Conservation (phyloP, 2,113 vertebrate genomes). For the Equus przewalskii region DNA sequence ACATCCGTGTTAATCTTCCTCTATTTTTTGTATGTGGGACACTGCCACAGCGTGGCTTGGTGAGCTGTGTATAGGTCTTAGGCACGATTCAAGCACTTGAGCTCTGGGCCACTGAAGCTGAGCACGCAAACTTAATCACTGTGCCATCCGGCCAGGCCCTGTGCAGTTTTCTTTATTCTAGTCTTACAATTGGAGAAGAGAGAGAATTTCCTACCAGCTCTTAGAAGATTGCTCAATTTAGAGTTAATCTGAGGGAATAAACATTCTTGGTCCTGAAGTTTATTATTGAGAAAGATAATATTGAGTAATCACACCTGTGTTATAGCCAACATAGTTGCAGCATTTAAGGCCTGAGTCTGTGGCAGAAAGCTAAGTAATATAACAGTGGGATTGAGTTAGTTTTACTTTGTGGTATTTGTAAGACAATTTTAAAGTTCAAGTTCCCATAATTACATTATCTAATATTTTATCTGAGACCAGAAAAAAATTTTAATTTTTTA, state of each 20-base stretch:
- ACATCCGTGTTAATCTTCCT: no score
- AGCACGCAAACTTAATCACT: no score
- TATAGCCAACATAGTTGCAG: background rate
- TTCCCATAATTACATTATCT: conserved; percentile 33
- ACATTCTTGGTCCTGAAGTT: conserved; percentile 57
- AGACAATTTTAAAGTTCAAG: conserved; percentile 27
- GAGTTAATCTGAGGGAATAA: conserved; percentile 58
- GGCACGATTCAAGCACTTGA: no score
- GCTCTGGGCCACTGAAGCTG: no score
- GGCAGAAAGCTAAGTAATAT: conserved; percentile 36
- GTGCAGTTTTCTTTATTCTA: background rate
- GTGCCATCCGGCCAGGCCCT: no score
- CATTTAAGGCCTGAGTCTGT: conserved; percentile 11
- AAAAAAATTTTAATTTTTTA: background rate
- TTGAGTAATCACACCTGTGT: conserved; percentile 64
- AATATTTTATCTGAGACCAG: conserved; percentile 38
- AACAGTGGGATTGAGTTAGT: conserved; percentile 40
- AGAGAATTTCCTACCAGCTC: conserved; percentile 54
- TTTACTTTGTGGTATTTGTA: conserved; percentile 48
- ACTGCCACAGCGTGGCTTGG: no score
- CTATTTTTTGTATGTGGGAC: no score
- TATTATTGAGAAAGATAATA: conserved; percentile 68
- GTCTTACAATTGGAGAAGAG: conserved; percentile 35
- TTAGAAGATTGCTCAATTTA: conserved; percentile 57
- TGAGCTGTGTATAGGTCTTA: no score